These are phyloP conservation scores for Nudaria mundana DNA, from an alignment of 2,888 invertebrate species.

Conservation along the genomic window DNA sequence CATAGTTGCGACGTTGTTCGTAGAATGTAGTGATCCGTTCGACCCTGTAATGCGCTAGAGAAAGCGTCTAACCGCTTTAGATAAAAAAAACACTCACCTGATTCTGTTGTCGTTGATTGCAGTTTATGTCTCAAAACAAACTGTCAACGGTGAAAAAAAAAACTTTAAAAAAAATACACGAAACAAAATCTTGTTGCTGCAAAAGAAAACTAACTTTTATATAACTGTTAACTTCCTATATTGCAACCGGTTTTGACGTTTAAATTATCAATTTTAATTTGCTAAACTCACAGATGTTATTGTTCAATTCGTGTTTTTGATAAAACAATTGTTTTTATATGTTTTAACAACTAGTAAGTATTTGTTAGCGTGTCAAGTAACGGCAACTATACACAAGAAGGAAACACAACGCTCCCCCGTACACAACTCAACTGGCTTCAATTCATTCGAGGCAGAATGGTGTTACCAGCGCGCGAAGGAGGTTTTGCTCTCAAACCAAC, in stretches of 20 bases:
- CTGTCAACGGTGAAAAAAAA: slow-evolving; percentile 32
- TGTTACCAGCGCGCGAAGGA: slow-evolving; percentile 50
- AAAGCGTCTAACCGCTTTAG: slow-evolving; percentile 33
- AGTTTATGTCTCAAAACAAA: slow-evolving; percentile 38
- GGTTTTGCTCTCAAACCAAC: slow-evolving; percentile 35
- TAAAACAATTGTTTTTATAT: slow-evolving; percentile 34
- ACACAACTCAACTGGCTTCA: slow-evolving; percentile 44
- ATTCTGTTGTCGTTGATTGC: slow-evolving; percentile 45
- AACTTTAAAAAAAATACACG: slow-evolving; percentile 42
- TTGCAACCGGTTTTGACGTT: slow-evolving; percentile 43
- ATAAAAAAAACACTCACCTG: slow-evolving; percentile 57
- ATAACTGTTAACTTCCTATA: slow-evolving; percentile 65
- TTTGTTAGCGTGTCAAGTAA: slow-evolving; percentile 29
- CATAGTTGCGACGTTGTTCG: slow-evolving; percentile 4
- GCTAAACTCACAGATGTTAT: slow-evolving; percentile 24
- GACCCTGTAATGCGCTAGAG: slow-evolving; percentile 41
- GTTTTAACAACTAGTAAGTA: slow-evolving; percentile 27
- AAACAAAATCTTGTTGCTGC: slow-evolving; percentile 48
- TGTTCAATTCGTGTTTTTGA: slow-evolving; percentile 15
- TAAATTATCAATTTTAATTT: slow-evolving; percentile 14
- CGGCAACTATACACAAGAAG: slow-evolving; percentile 31
- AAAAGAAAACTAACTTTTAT: slow-evolving; percentile 65
- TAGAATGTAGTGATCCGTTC: slow-evolving; percentile 20
- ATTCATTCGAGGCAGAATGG: slow-evolving; percentile 21
- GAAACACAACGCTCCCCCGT: slow-evolving; percentile 39